These are phyloP conservation scores for Formica exsecta DNA, from an alignment of 1,140 invertebrate species.

Conservation along the genomic window DNA sequence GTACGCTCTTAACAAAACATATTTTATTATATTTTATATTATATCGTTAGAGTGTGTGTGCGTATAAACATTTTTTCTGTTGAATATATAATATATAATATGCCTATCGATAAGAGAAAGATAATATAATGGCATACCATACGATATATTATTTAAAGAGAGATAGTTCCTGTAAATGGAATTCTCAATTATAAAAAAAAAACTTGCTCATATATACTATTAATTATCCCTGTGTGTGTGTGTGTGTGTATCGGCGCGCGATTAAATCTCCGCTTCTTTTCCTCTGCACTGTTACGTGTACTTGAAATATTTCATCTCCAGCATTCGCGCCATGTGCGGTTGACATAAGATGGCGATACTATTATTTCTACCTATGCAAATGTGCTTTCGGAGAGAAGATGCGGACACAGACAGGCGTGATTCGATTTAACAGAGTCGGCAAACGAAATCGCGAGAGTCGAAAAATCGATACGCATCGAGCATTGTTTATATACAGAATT, in stretches of 20 bases:
- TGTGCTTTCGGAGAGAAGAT: conserved; percentile 21
- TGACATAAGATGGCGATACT: conserved; percentile 58
- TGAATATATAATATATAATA: background rate
- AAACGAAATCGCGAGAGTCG: conserved; percentile 21
- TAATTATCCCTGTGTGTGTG: conserved; percentile 4
- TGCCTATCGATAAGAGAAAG: background rate
- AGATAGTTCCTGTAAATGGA: background rate
- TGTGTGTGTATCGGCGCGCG: background rate
- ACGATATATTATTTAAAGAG: background rate
- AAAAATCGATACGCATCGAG: background rate
- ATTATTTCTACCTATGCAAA: conserved; percentile 60
- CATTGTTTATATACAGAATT: background rate
- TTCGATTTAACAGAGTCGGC: conserved; percentile 43
- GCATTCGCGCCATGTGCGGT: conserved; percentile 45
- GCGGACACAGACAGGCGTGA: background rate
- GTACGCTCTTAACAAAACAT: background rate
- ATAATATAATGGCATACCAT: background rate
- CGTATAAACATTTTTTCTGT: background rate
- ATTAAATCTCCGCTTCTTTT: conserved; percentile 21
- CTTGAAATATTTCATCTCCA: conserved; percentile 47
- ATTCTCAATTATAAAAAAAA: background rate
- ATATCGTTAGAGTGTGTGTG: too few relatives aligned
- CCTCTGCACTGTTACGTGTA: conserved; percentile 22
- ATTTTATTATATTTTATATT: background rate
- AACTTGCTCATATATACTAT: background rate